Evolutionary conservation across 2,888 invertebrate genomes (phyloP).

Genomic region (Sphinx pinastri): DNA sequence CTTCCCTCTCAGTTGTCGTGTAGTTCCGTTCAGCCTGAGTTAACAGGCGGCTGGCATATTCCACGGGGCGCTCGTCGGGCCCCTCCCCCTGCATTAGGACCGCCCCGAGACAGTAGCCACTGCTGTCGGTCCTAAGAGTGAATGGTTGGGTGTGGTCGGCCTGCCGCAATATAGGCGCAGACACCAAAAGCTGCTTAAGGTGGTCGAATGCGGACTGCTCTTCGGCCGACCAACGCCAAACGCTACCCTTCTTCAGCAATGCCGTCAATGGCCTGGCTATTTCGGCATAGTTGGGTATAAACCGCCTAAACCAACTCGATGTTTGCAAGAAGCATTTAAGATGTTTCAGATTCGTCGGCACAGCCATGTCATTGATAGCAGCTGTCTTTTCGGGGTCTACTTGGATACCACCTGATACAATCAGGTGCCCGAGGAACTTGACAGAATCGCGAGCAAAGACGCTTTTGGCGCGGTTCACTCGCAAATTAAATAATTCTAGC

Average conservation of each 20-base stretch:
- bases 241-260: constrained; percentile 26
- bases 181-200: background rate
- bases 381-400: too few species aligned
- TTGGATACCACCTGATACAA: too few species aligned
- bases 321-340: constrained; percentile 28
- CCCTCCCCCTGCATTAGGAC: constrained; percentile 34
- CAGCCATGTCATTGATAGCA: too few species aligned
- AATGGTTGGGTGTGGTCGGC: background rate
- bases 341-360: too few species aligned
- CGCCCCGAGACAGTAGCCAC: constrained; percentile 31
- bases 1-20: background rate
- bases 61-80: constrained; percentile 23
- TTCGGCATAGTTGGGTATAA: constrained; percentile 33
- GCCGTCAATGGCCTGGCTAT: constrained; percentile 30
- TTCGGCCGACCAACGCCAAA: background rate
- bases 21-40: background rate
- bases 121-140: constrained; percentile 28
- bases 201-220: background rate
- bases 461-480: too few species aligned
- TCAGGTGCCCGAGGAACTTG: too few species aligned
- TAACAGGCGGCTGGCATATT: background rate
- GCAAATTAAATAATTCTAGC: too few species aligned
- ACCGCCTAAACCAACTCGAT: constrained; percentile 33
- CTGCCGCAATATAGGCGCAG: background rate
- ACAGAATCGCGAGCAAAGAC: too few species aligned